Percentiles rank a stretch among this genome's conserved stretches.
Evolutionary conservation across 2,888 invertebrate species (phyloP).

Genomic region (Microctonus brassicae): DNA sequence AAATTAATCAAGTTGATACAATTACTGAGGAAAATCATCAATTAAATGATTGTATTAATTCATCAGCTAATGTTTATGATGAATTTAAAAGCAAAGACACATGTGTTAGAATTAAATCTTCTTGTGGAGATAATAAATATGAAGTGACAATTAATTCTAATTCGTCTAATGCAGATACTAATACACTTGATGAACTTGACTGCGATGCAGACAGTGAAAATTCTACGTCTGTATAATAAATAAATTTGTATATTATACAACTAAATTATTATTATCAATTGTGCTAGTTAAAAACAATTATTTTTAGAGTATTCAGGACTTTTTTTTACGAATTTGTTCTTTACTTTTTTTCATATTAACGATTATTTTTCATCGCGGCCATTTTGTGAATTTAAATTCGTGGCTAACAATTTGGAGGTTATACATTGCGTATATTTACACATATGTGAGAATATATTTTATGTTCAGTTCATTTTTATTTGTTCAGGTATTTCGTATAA

Average conservation of each 20-base stretch:
- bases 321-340: too few relatives aligned
- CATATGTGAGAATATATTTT: too few relatives aligned
- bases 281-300: too few relatives aligned
- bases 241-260: too few relatives aligned
- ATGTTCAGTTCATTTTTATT: too few relatives aligned
- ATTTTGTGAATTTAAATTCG: too few relatives aligned
- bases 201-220: conserved; percentile 62
- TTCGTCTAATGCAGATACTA: conserved; percentile 49
- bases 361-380: too few relatives aligned
- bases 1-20: conserved; percentile 40
- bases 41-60: conserved; percentile 31
- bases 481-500: too few relatives aligned
- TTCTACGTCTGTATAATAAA: conserved; percentile 61
- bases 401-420: too few relatives aligned
- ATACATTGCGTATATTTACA: too few relatives aligned
- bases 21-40: conserved; percentile 4
- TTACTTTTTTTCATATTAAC: too few relatives aligned
- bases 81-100: conserved; percentile 51
- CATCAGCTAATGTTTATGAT: conserved; percentile 23
- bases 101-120: conserved; percentile 54
- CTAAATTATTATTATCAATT: not conserved
- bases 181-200: conserved; percentile 46
- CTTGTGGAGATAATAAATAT: conserved; percentile 52
- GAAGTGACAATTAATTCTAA: conserved; percentile 54
- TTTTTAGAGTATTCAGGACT: too few relatives aligned